Conservation (phyloP, 2,113 vertebrate species). For the Ornithorhynchus anatinus region DNA sequence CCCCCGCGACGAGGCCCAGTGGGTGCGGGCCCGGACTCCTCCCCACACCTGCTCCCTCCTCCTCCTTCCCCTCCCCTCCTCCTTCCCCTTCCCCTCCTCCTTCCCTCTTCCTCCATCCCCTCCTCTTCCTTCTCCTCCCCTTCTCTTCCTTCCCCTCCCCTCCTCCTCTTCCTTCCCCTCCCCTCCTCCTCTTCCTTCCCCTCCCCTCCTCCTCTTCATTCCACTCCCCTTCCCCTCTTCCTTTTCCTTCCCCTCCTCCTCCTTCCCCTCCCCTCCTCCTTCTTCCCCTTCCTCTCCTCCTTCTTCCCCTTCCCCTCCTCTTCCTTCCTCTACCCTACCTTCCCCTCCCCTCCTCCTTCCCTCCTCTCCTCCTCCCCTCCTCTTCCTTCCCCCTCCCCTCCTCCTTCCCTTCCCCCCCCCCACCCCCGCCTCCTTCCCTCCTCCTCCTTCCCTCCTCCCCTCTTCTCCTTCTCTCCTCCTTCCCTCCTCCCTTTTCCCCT, state of each 20-base stretch:
- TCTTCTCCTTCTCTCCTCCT: neutral
- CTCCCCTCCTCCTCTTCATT: neutral
- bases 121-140: neutral
- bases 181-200: neutral
- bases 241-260: too few relatives aligned
- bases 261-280: neutral
- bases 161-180: neutral
- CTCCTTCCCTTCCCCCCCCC: too few relatives aligned
- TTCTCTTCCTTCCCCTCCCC: neutral
- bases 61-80: neutral
- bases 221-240: neutral
- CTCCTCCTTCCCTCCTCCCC: neutral
- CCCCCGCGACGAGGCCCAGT: too few relatives aligned
- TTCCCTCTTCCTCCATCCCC: neutral
- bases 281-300: neutral
- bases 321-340: neutral
- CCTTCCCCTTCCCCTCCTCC: neutral
- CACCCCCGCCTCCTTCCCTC: neutral
- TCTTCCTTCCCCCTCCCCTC: neutral
- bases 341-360: neutral
- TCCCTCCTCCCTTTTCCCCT: too few relatives aligned
- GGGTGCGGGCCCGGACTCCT: too few relatives aligned
- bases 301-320: accelerated
- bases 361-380: neutral
- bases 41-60: neutral